Evolutionary conservation across 2,797 vertebrate species (phyloP), one percentile per base, ranked within the genome.

Genomic region (Philypnodon macrostomus): DNA sequence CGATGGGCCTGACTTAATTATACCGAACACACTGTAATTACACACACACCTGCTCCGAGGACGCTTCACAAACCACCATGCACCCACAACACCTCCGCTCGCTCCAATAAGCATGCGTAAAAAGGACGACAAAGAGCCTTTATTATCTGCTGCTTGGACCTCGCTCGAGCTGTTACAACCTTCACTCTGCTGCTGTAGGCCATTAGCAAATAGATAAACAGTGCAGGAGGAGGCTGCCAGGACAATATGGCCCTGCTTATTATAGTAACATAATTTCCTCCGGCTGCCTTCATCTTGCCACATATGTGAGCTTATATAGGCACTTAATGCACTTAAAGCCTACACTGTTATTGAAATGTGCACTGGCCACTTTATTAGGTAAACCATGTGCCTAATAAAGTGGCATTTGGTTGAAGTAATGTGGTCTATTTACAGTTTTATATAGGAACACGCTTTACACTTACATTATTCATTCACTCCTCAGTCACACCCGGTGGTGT

Each of bases 21-120:
- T 68, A 63, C 35, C 50, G 37, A 52, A 63, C 68, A 48, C 38
- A 53, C 44, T 77, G 70, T 81, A 82, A 85, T 84, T 83, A 79
- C 39, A 58, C 66, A 53, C 57, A 49, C 65, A 79, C 73, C 73
- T 81, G 73, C 58, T 39, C 68, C 51, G 49, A 73, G 51, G 65
- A n/a, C n/a, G n/a, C n/a, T 35, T 60, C 32, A 65, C 45, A 49
- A 69, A 70, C 79, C 67, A 70, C 1, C 24, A 12, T 67, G 15
- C 5, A 26, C 26, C 42, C 11, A 77, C 12, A 79, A 62, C 37
- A 49, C 29, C 68, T 67, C 31, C 37, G 32, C 48, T 36, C 24
- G 17, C 54, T 49, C 13, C 49, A 73, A 63, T 63, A 42, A 44
- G 52, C 33, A 24, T 9, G 23, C 37, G 41, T 31, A 51, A 56